phyloP scores from a whole-genome alignment of 2,113 vertebrate genomes.

The Cygnus buccinator region DNA sequence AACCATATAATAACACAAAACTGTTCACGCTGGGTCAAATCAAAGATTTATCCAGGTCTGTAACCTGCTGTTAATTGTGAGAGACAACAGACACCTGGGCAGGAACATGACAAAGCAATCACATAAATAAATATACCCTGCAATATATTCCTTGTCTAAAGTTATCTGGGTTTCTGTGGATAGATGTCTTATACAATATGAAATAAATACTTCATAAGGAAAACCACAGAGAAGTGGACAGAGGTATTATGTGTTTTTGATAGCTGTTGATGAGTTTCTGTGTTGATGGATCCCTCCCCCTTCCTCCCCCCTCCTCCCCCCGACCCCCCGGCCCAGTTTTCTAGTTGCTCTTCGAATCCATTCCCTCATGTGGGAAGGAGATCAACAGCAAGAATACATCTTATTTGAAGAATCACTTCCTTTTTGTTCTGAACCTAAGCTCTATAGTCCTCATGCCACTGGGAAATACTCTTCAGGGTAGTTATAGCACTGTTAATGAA shows the following conservation, averaged over 20 bases:
- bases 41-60: neutral
- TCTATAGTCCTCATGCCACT: neutral
- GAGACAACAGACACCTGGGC: neutral
- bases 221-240: neutral
- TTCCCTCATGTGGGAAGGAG: neutral
- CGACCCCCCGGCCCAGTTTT: neutral
- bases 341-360: neutral
- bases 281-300: neutral
- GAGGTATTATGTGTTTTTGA: neutral
- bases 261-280: neutral
- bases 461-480: neutral
- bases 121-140: neutral
- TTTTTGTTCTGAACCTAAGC: neutral
- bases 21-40: neutral
- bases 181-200: neutral
- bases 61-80: neutral
- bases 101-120: neutral
- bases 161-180: neutral
- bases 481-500: neutral
- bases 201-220: neutral
- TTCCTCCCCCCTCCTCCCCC: rapidly evolving
- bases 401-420: neutral
- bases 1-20: neutral
- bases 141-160: neutral
- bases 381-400: neutral